Conservation (phyloP, 2,113 vertebrate species). For the Gymnobelideus leadbeateri region DNA sequence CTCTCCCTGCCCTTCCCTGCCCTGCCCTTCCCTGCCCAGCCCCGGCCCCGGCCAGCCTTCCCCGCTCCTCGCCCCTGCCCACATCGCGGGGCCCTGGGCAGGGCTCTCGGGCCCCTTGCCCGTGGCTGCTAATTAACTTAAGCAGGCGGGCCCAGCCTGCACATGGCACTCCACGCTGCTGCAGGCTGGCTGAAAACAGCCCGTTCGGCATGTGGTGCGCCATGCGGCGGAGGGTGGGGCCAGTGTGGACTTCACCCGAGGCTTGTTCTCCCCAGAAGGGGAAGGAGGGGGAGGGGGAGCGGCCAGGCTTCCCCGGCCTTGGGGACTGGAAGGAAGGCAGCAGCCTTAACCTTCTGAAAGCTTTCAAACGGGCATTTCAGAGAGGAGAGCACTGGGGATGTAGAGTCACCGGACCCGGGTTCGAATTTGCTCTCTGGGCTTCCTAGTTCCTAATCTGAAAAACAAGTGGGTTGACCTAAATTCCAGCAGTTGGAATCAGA, state of each 20-base stretch:
- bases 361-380: background rate
- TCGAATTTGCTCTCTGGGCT: background rate
- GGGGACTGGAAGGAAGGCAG: background rate
- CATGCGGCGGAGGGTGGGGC: background rate
- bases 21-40: conserved; percentile 27
- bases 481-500: conserved; percentile 35
- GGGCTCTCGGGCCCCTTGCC: background rate
- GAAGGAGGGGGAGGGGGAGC: background rate
- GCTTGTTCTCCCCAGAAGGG: conserved; percentile 11
- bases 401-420: background rate
- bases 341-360: background rate
- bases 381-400: conserved; percentile 5
- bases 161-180: conserved; percentile 50
- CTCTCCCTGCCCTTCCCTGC: background rate
- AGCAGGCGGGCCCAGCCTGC: conserved; percentile 8
- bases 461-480: conserved; percentile 15
- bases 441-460: conserved; percentile 30
- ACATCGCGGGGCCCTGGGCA: background rate
- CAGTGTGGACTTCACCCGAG: background rate
- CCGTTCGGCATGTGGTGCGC: conserved; percentile 8
- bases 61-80: background rate
- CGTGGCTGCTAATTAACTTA: background rate
- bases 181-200: background rate
- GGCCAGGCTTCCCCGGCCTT: background rate
- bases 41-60: too few relatives aligned